Conservation (phyloP, 2,113 vertebrate genomes). For the Orthonyx spaldingii region DNA sequence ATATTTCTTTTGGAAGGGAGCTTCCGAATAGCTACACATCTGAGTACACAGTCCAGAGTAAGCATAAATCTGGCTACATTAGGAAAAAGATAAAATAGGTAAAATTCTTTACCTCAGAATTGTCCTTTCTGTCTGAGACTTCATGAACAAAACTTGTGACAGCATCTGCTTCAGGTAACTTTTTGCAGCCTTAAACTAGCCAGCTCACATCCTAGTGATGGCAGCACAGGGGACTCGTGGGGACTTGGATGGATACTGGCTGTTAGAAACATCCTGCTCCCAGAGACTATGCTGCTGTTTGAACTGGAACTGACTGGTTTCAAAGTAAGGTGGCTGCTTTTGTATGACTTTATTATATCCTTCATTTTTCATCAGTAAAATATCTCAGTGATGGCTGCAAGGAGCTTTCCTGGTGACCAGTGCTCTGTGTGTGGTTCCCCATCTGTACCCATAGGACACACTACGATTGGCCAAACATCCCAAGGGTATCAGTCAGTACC, state of each 20-base stretch:
- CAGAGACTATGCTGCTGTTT: neutral
- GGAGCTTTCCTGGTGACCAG: neutral
- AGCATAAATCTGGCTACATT: neutral
- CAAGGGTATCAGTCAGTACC: too few relatives aligned
- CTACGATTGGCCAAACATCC: neutral
- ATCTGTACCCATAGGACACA: neutral
- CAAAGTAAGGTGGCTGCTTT: neutral
- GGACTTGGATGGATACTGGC: fast-evolving
- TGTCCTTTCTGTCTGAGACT: neutral
- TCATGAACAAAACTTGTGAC: neutral
- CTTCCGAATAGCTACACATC: neutral
- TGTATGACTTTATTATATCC: neutral
- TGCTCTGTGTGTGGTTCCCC: fast-evolving
- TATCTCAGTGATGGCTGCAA: neutral
- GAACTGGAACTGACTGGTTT: neutral
- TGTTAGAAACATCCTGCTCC: neutral
- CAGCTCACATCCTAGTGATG: neutral
- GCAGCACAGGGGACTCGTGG: fast-evolving
- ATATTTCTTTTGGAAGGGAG: neutral
- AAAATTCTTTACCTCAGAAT: neutral
- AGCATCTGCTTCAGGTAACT: neutral
- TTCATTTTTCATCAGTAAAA: neutral
- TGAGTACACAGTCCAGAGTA: neutral
- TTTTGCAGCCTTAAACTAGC: neutral
- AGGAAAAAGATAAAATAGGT: neutral